phyloP scores from a whole-genome alignment of 2,888 invertebrate genomes.

The Cyclophora punctaria region DNA sequence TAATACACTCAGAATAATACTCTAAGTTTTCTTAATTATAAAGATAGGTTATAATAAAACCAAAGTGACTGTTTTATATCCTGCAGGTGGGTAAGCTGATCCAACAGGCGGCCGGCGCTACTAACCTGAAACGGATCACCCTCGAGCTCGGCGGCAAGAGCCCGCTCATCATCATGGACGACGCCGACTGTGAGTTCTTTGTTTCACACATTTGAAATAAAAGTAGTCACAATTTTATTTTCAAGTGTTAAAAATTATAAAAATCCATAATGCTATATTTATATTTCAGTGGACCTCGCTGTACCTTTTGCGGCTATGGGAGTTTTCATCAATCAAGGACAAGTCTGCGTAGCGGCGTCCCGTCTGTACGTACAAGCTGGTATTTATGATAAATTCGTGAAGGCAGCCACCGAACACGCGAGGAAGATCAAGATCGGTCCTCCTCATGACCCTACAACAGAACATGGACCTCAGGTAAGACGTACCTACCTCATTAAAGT shows the following conservation, averaged over 20 bases:
- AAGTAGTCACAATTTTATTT: no score
- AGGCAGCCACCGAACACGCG: constrained; percentile 79
- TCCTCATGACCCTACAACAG: constrained; percentile 26
- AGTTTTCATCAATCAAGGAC: constrained; percentile 44
- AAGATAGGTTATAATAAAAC: no score
- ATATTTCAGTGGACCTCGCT: constrained; percentile 34
- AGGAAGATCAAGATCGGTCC: constrained; percentile 79
- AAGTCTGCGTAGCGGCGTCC: constrained; percentile 47
- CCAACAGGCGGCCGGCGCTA: constrained; percentile 81
- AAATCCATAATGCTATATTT: not conserved
- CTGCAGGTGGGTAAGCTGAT: constrained; percentile 7
- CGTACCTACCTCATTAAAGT: not conserved
- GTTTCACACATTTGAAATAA: no score
- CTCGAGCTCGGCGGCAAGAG: constrained; percentile 92
- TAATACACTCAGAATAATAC: no score
- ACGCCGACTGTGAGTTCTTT: constrained; percentile 78
- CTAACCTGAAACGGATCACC: constrained; percentile 85
- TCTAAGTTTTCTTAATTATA: no score
- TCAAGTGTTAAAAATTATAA: no score
- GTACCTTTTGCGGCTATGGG: constrained; percentile 35
- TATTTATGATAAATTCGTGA: constrained; percentile 89
- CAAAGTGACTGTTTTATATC: no score
- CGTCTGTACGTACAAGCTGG: constrained; percentile 46
- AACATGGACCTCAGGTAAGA: constrained; percentile 39
- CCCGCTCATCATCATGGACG: constrained; percentile 86